Base-by-base conservation (phyloP, 2,113 vertebrate genomes). In the Ardeotis arabs region DNA sequence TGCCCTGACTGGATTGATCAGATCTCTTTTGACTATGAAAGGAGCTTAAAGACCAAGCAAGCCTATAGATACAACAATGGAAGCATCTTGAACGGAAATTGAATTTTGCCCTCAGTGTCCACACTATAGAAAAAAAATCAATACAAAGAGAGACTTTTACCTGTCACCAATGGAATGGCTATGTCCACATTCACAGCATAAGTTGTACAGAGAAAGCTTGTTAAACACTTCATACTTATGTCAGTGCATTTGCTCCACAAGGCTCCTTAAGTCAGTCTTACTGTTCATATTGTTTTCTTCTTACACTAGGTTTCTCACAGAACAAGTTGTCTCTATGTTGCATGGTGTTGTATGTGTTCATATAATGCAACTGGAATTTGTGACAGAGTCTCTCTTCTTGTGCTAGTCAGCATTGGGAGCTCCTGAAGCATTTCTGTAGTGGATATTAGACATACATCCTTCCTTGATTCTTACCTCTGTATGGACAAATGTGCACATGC, bases 371-470 rank as follows among this genome's bases (percentile, higher is more conserved):
- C 13, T 63, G 41, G 28, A 76, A 37, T 56, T 75, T 75, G 10
- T 58, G 5, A 6, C 35, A 62, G 14, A 62, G 14, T 41, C 4
- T 41, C 15, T 76, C 13, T 70, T n/a, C 18, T 56, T 9, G 1
- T 37, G 7, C 20, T 58, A 19, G 18, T 27, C 33, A 84, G 4
- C 20, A 33, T 0, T n/a, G 14, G 25, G 35, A 76, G 10, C 5
- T 79, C 33, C 12, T 44, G 37, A 12, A 87, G 29, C 27, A 73
- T 64, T 81, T 81, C 44, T 58, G 35, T 49, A 64, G 41, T 16
- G 5, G 47, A 4, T 56, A 15, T 53, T 24, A 53, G 33, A 16
- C 5, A 11, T 6, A 18, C 0, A 0, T 59, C 29, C 21, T 41
- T 78, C 53, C 41, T 44, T 44, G 29, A 53, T 29, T 56, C 14